Evolutionary conservation across 2,888 invertebrate species (phyloP).

Genomic region (Tipula lateralis): DNA sequence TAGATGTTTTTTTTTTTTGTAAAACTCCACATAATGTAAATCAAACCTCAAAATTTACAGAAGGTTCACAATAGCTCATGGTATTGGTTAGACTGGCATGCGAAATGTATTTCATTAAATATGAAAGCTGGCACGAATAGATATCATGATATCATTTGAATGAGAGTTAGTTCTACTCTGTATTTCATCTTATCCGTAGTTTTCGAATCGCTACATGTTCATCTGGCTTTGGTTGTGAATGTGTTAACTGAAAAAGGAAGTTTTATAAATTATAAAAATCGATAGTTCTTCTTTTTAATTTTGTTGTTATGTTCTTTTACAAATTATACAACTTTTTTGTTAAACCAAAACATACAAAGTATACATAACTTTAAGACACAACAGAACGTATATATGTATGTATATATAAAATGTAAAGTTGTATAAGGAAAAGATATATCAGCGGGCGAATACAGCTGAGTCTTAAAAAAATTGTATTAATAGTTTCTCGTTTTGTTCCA

Average conservation of each 20-base stretch:
- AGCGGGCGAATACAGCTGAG: neutral
- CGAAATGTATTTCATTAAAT: too few relatives aligned
- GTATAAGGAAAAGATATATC: neutral
- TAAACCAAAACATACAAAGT: neutral
- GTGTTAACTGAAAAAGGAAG: neutral
- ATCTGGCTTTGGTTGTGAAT: neutral
- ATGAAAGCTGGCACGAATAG: too few relatives aligned
- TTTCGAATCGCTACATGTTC: too few relatives aligned
- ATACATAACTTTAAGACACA: neutral
- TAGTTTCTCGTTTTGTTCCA: neutral
- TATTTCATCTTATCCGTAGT: too few relatives aligned
- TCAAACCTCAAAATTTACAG: too few relatives aligned
- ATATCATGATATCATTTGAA: too few relatives aligned
- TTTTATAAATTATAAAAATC: neutral
- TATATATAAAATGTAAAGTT: neutral
- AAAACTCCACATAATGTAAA: too few relatives aligned
- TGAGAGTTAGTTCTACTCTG: too few relatives aligned
- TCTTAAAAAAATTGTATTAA: neutral
- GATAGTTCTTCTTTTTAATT: neutral
- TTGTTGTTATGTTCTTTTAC: neutral
- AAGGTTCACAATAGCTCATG: too few relatives aligned
- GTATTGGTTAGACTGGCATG: too few relatives aligned
- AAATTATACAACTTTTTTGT: constrained; percentile 19
- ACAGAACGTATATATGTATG: neutral
- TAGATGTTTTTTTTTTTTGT: too few relatives aligned